phyloP scores from a whole-genome alignment of 2,888 invertebrate genomes.

The Dione juno region DNA sequence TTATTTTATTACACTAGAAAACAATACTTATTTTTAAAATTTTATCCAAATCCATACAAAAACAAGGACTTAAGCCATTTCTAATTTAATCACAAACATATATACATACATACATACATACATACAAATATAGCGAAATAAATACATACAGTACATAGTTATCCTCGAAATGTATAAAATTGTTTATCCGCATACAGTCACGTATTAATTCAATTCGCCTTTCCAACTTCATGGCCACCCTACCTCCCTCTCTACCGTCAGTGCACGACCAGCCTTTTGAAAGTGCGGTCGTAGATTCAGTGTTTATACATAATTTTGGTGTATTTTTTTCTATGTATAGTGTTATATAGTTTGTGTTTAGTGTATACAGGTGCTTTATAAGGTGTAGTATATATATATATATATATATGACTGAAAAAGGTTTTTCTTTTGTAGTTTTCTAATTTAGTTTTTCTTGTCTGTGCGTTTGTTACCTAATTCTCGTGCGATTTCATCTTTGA shows the following conservation, averaged over 20 bases:
- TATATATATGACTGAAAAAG: background rate
- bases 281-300: constrained; percentile 35
- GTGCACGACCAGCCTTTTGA: constrained; percentile 38
- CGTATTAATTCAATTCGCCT: constrained; percentile 23
- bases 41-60: background rate
- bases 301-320: background rate
- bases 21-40: too few relatives aligned
- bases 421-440: background rate
- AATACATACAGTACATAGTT: constrained; percentile 11
- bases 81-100: background rate
- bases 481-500: background rate
- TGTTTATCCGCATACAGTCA: constrained; percentile 25
- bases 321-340: constrained; percentile 11
- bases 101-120: background rate
- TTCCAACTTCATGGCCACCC: constrained; percentile 45
- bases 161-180: constrained; percentile 26
- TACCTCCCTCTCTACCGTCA: constrained; percentile 43
- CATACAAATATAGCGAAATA: background rate
- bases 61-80: background rate
- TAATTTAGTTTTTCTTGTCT: background rate
- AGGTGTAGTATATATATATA: constrained; percentile 22
- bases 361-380: constrained; percentile 14
- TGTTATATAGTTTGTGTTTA: constrained; percentile 18
- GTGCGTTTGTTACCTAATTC: constrained; percentile 4
- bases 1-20: too few relatives aligned